Base-by-base conservation (phyloP, 2,888 invertebrate species). In the Lymantria monacha region DNA sequence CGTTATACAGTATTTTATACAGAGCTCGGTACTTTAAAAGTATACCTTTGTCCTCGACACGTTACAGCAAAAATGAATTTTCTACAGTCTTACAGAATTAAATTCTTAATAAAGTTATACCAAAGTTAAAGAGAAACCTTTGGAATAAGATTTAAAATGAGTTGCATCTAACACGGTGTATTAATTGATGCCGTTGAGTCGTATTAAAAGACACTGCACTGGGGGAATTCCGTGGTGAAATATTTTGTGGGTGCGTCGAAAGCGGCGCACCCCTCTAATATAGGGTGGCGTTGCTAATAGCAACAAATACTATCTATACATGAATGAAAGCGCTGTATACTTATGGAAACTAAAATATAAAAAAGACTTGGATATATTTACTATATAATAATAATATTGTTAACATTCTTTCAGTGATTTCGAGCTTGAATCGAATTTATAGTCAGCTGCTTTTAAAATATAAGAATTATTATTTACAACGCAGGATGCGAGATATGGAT, bases 201-300 rank as follows among this genome's bases (percentile, higher is more conserved):
- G 48, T 49, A 52, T 57, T 68, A 68, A 76, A 85, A 85, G 85
- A 82, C 80, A 69, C 57, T 81, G 64, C 78, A 78, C 74, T 72
- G 79, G 85, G 89, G 87, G 79, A 87, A 82, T 88, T 86, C 88
- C 87, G 59, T 60, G 61, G 72, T 55, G 77, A 70, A 70, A 78
- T 78, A 83, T 84, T 81, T 81, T 73, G 83, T 85, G 83, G 80
- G 83, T 80, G 79, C 83, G 67, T 59, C 61, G 68, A 73, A 75
- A 73, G 81, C 79, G 74, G 80, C 74, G 69, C 75, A 76, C 79
- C 83, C 85, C 85, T 81, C 68, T 37, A 40, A 64, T 70, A 66
- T 70, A 70, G 74, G 76, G 70, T 70, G 71, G 63, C 76, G 85
- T 87, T 83, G 81, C 82, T 68, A 77, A 57, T 60, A 74, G 84